phyloP scores from a whole-genome alignment of 2,113 vertebrate species.

The Ammodramus savannarum region DNA sequence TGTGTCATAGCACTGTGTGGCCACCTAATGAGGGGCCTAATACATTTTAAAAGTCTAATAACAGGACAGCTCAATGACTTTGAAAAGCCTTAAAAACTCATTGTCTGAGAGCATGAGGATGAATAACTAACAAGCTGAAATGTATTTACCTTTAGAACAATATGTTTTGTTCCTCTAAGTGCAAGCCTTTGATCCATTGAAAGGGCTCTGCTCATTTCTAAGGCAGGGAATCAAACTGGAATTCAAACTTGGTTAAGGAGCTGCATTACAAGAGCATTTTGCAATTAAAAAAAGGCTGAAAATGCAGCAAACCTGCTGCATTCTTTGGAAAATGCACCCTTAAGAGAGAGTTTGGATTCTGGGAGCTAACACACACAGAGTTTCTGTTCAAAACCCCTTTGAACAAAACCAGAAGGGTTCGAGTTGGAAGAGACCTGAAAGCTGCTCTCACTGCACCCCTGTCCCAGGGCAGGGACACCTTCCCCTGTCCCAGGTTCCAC shows the following conservation, averaged over 20 bases:
- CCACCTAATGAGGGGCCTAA: neutral
- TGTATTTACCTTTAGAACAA: neutral
- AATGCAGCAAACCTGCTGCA: neutral
- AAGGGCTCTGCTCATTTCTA: neutral
- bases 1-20: neutral
- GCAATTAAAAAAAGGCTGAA: neutral
- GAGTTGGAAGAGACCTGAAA: neutral
- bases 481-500: neutral
- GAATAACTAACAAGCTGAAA: neutral
- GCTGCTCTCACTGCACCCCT: neutral
- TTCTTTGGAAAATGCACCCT: neutral
- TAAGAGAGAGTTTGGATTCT: neutral
- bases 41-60: neutral
- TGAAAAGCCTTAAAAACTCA: neutral
- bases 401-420: too few relatives aligned
- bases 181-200: neutral
- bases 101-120: neutral
- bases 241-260: neutral
- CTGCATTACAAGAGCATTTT: neutral
- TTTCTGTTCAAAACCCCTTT: neutral
- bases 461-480: neutral
- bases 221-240: neutral
- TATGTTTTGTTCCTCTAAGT: neutral
- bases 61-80: neutral
- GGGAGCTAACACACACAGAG: accelerated